Base-by-base conservation (phyloP, 2,888 invertebrate genomes). In the Cheilosia urbana region DNA sequence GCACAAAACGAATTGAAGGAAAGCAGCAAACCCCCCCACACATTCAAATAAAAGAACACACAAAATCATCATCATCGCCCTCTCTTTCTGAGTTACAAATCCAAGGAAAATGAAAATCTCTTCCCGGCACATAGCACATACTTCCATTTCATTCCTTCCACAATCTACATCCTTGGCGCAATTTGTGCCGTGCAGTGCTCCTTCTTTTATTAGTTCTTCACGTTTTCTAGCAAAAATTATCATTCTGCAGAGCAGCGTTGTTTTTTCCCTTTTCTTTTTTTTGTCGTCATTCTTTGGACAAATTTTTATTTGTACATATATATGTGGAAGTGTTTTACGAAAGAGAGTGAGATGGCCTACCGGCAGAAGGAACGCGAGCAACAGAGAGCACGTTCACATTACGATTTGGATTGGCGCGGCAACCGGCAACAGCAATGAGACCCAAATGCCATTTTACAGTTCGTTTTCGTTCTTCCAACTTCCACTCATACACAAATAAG, bases 401-500 rank as follows among this genome's bases (percentile, higher is more conserved):
- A 77, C 81, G 76, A 85, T 81, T 85, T 77, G 85, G 85, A 85
- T 85, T 85, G 85, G 85, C 81, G 85, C 81, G 76, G 80, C 84
- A 66, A n/a, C 51, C 81, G 76, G 80, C 84, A 66, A n/a, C 51
- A 77, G 84, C 85, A 85, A 85, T 85, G 85, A 81, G 71, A 85
- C 71, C 69, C 85, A 77, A 85, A 85, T 85, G 85, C 76, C 85
- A 85, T 85, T 85, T 85, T 85, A 85, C 85, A 81, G 85, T 85
- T 37, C 37, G 37, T 37, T 85, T 85, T 37, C 37, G 13, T 37
- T 85, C 85, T 85, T 81, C 85, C 80, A 85, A 81, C 85, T 85
- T 81, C 85, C 80, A 85, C 85, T 85, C 85, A 85, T 85, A 81
- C 85, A 85, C 85, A 85, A 85, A 85, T 85, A 85, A 76, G 60